A percentile compares a stretch with the other conserved stretches of the same genome.
phyloP scores from a whole-genome alignment of 2,888 invertebrate species.

The Hymenopus coronatus region DNA sequence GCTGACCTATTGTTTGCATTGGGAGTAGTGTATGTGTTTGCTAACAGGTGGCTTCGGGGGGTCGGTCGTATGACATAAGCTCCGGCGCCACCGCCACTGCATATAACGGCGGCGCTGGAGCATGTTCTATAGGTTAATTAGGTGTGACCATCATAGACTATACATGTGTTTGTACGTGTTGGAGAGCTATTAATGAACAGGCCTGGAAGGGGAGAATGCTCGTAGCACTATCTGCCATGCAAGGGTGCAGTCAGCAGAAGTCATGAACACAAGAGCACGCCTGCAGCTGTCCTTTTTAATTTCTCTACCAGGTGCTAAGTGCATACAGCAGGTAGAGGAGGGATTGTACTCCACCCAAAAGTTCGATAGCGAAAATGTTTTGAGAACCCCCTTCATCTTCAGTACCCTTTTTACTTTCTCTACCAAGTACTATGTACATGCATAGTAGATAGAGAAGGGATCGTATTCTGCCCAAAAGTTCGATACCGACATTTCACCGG shows the following conservation, averaged over 20 bases:
- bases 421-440: too few species aligned
- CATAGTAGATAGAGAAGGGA: too few species aligned
- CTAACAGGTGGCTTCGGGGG: constrained; percentile 15
- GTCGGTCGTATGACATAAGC: background rate
- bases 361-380: too few species aligned
- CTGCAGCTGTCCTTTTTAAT: too few species aligned
- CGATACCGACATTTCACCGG: too few species aligned
- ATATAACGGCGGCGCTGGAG: constrained; percentile 5
- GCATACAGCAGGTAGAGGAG: too few species aligned
- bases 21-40: constrained; percentile 7
- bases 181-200: constrained; percentile 12
- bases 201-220: background rate
- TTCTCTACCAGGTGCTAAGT: too few species aligned
- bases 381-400: too few species aligned
- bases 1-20: constrained; percentile 12
- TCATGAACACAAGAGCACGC: background rate
- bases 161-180: constrained; percentile 17
- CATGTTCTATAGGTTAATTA: constrained; percentile 12
- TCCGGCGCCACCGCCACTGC: background rate
- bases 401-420: too few species aligned
- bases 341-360: too few species aligned
- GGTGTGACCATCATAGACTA: constrained; percentile 15
- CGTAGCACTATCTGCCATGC: background rate
- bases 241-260: background rate
- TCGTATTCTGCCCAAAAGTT: too few species aligned